phyloP scores from a whole-genome alignment of 2,888 invertebrate species.

The Parnassius glacialis region DNA sequence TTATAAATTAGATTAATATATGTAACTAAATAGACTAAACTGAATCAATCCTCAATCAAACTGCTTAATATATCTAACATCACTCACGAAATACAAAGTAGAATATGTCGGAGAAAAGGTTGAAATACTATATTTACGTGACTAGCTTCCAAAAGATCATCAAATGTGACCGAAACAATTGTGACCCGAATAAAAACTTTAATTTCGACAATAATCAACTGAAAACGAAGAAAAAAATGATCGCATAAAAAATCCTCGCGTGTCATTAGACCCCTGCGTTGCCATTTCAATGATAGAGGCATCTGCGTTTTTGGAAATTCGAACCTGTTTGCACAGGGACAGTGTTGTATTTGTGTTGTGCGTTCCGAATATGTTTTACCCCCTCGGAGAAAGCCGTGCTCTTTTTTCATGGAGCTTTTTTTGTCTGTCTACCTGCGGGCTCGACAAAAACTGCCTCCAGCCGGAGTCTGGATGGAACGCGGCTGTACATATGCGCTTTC shows the following conservation, averaged over 20 bases:
- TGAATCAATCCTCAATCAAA: too few species aligned
- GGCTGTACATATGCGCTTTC: slow-evolving; percentile 7
- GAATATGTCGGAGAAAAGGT: too few species aligned
- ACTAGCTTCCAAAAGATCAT: neutral
- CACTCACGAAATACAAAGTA: too few species aligned
- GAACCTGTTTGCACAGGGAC: slow-evolving; percentile 21
- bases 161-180: slow-evolving; percentile 25
- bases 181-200: slow-evolving; percentile 41
- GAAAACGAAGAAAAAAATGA: slow-evolving; percentile 45
- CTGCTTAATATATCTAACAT: too few species aligned
- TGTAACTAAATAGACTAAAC: too few species aligned
- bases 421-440: slow-evolving; percentile 64
- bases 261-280: slow-evolving; percentile 72
- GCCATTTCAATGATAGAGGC: slow-evolving; percentile 31
- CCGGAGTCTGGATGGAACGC: slow-evolving; percentile 22
- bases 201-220: slow-evolving; percentile 63
- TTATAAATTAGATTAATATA: too few species aligned
- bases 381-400: slow-evolving; percentile 43
- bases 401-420: slow-evolving; percentile 46
- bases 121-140: neutral
- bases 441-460: slow-evolving; percentile 49
- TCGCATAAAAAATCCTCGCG: slow-evolving; percentile 49
- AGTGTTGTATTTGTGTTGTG: slow-evolving; percentile 34
- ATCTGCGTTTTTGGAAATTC: neutral
- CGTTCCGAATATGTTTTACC: slow-evolving; percentile 34